Evolutionary conservation across 2,113 vertebrate genomes (phyloP).

Genomic region (Columba janthina): DNA sequence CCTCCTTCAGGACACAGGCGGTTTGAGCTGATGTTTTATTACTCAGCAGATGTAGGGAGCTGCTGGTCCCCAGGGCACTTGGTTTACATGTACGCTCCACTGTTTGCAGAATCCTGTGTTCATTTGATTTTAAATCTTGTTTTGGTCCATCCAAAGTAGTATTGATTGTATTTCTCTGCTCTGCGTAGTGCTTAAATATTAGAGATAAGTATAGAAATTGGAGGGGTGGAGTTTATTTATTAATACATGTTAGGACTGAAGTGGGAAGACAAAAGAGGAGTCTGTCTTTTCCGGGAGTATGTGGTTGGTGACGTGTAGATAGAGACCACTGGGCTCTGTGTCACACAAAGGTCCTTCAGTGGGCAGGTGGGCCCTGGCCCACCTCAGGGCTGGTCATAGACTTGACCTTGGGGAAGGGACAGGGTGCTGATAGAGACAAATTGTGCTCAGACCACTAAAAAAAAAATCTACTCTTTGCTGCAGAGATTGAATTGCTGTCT

Average conservation of each 20-base stretch:
- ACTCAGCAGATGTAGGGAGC: background rate
- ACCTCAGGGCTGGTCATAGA: background rate
- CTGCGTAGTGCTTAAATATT: background rate
- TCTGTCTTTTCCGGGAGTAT: background rate
- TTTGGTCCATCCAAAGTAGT: background rate
- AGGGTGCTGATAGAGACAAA: background rate
- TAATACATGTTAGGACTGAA: background rate
- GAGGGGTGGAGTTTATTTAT: background rate
- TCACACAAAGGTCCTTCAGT: rapidly evolving
- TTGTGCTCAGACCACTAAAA: background rate
- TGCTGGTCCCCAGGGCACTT: background rate
- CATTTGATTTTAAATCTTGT: background rate
- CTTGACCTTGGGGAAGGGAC: conserved; percentile 13
- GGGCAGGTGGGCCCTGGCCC: background rate
- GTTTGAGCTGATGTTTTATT: background rate
- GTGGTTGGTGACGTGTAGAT: rapidly evolving
- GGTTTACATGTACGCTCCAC: rapidly evolving
- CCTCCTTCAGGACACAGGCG: background rate
- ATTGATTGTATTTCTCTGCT: background rate
- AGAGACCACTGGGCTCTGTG: background rate
- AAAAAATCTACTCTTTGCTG: background rate
- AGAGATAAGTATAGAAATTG: background rate
- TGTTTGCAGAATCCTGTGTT: background rate
- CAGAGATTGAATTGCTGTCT: background rate
- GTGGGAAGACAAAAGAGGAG: background rate